Evolutionary conservation across 2,113 vertebrate species (phyloP).

Genomic region (Cairina moschata): DNA sequence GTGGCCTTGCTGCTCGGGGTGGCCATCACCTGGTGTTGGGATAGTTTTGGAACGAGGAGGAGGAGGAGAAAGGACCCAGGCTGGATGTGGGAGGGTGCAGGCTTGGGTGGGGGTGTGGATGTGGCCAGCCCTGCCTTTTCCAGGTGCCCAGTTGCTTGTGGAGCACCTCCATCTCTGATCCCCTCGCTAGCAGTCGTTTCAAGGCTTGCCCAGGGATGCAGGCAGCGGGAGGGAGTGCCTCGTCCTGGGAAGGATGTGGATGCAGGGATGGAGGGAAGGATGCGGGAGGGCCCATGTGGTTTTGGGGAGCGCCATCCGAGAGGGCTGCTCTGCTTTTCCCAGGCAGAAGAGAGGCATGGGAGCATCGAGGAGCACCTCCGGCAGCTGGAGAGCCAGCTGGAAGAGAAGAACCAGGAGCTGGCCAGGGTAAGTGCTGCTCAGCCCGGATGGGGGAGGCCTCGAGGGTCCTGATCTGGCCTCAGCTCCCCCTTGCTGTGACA

Average conservation of each 20-base stretch:
- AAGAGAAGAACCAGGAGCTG: slow-evolving; percentile 98
- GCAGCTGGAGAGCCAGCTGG: slow-evolving; percentile 94
- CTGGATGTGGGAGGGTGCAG: not conserved
- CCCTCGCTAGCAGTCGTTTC: accelerated
- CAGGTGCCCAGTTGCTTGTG: not conserved
- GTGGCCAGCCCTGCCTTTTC: accelerated
- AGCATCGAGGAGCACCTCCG: slow-evolving; percentile 93
- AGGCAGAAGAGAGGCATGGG: slow-evolving; percentile 97
- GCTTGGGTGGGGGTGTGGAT: not conserved
- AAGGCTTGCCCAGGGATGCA: not conserved
- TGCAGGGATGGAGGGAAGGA: not conserved
- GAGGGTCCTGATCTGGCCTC: not conserved
- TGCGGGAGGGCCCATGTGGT: not conserved
- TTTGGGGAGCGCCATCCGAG: not conserved
- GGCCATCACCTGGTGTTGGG: not conserved
- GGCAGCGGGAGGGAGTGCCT: not conserved
- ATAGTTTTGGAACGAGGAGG: not conserved
- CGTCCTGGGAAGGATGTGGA: not conserved
- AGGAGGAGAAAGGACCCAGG: not conserved
- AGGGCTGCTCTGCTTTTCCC: slow-evolving; percentile 60
- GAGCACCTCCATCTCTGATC: not conserved
- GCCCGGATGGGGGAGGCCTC: accelerated
- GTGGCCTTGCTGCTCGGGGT: accelerated
- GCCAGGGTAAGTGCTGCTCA: slow-evolving; percentile 82
- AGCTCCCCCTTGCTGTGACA: not conserved